phyloP scores from a whole-genome alignment of 1,140 invertebrate genomes.

The Meteorus sp. region DNA sequence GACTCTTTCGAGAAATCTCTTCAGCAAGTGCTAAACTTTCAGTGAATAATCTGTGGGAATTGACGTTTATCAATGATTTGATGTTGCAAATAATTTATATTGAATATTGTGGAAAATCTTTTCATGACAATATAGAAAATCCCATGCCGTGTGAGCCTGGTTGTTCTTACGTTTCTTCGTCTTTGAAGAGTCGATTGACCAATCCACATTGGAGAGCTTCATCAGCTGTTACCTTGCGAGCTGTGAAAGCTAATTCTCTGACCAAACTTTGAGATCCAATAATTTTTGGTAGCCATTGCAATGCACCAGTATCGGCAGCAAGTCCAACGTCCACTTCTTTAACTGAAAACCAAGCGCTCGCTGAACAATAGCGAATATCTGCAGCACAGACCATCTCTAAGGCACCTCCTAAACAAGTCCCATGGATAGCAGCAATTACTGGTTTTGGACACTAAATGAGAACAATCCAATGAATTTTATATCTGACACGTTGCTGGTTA shows the following conservation, averaged over 20 bases:
- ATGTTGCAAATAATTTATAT: no score
- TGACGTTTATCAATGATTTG: no score
- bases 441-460: slow-evolving; percentile 74
- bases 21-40: slow-evolving; percentile 74
- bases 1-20: slow-evolving; percentile 87
- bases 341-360: slow-evolving; percentile 91
- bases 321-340: slow-evolving; percentile 87
- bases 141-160: no score
- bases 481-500: background rate
- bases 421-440: slow-evolving; percentile 85
- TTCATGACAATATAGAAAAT: no score
- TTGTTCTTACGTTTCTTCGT: slow-evolving; percentile 71
- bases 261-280: slow-evolving; percentile 86
- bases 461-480: background rate
- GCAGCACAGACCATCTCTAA: slow-evolving; percentile 83
- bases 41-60: slow-evolving; percentile 66
- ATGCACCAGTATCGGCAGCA: slow-evolving; percentile 91
- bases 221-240: slow-evolving; percentile 74
- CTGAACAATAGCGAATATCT: slow-evolving; percentile 90
- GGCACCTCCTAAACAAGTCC: slow-evolving; percentile 88
- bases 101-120: no score
- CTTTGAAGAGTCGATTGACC: slow-evolving; percentile 73
- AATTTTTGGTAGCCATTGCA: slow-evolving; percentile 93
- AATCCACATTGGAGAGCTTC: slow-evolving; percentile 81
- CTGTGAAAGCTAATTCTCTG: slow-evolving; percentile 87